Evolutionary conservation across 2,797 vertebrate species (phyloP), one percentile per base, ranked within the genome.

Genomic region (Atherinosoma microstoma): DNA sequence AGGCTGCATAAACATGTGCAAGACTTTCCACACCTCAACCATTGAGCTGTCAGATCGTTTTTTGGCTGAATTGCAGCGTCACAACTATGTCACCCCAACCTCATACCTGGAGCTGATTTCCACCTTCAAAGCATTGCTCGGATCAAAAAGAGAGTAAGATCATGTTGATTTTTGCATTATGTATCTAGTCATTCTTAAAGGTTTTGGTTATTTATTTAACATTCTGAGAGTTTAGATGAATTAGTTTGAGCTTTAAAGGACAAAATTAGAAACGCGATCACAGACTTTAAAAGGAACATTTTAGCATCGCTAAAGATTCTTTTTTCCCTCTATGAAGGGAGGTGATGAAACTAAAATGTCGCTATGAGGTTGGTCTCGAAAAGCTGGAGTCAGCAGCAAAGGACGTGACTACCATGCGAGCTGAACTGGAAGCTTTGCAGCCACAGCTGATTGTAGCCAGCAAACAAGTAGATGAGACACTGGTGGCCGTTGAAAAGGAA

Each of bases 21-120:
- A 98, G 90, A 95, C 86, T 75, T 98, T 98, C 88, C 97, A 98
- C 78, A 97, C 93, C 0, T 96, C 96, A 22, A 96, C 96, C 30
- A 93, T 97, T 78, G 64, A 84, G 30, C 88, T 97, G 40, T 97
- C 97, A 0, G 70, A 67, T 27, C 87, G 87, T 51, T 98, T 97
- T 85, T 83, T 86, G 45, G 29, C 82, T 1, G 95, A 98, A 79
- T 91, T 97, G 68, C 96, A 97, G 68, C 95, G 96, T 58, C 88
- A 95, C 86, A 98, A 97, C 84, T 98, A 98, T 38, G 97, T 98
- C 80, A 98, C 97, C 22, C 96, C 97, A 35, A 97, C 97, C 56
- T 98, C 97, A 8, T 98, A 97, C 78, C 88, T 98, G 76, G 97
- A 98, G 85, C 93, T 98, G 70, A 97, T 98, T 85, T 98, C 95